Evolutionary conservation across 2,888 invertebrate genomes (phyloP).

Genomic region (Tetranychus truncatus): DNA sequence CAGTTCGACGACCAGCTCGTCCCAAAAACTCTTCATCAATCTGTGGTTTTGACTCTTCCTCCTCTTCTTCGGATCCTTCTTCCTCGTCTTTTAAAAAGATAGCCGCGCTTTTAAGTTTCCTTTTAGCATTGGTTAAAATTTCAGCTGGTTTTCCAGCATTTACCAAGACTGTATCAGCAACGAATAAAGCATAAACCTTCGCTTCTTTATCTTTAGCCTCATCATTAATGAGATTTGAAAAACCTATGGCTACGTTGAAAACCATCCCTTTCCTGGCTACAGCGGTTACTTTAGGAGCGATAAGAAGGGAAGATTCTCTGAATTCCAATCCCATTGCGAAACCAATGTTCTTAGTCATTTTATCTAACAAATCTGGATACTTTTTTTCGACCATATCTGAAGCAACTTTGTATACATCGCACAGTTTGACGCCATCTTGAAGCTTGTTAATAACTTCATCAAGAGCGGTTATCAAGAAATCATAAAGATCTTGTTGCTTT

Average conservation of each 20-base stretch:
- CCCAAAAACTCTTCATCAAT: constrained; percentile 46
- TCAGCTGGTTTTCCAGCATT: constrained; percentile 65
- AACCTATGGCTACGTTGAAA: constrained; percentile 83
- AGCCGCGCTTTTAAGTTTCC: constrained; percentile 82
- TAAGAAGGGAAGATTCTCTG: constrained; percentile 74
- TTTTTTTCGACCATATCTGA: constrained; percentile 63
- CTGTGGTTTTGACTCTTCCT: constrained; percentile 36
- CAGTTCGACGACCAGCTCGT: constrained; percentile 58
- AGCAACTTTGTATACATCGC: constrained; percentile 67
- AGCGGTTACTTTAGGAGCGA: constrained; percentile 69
- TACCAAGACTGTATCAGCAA: constrained; percentile 91
- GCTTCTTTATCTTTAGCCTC: constrained; percentile 55
- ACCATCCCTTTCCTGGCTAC: constrained; percentile 74
- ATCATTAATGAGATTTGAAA: constrained; percentile 62
- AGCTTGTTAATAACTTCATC: constrained; percentile 73
- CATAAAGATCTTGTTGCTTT: constrained; percentile 63
- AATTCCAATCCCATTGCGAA: constrained; percentile 98
- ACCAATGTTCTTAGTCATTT: constrained; percentile 82
- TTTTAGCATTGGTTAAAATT: constrained; percentile 73
- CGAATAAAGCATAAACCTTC: constrained; percentile 78
- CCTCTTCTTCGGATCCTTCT: constrained; percentile 55
- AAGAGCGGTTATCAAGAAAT: constrained; percentile 67
- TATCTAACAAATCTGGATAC: constrained; percentile 63
- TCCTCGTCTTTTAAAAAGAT: constrained; percentile 58
- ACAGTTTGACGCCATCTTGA: constrained; percentile 59